These are phyloP conservation scores for Chelidonichthys spinosus DNA, from an alignment of 2,797 vertebrate species.

Conservation along the genomic window DNA sequence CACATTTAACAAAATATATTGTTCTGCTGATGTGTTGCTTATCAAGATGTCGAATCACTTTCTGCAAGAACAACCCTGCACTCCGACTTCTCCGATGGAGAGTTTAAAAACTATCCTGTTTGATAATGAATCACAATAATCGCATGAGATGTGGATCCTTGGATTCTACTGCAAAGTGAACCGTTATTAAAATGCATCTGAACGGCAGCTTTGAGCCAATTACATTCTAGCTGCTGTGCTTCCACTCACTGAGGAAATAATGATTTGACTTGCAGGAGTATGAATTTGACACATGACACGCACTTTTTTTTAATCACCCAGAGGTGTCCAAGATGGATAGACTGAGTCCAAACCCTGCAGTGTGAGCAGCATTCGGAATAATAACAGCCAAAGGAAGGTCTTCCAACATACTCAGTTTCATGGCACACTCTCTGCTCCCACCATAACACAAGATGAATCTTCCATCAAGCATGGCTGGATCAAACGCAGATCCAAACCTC, in stretches of 20 bases:
- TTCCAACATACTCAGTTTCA: constrained; percentile 23
- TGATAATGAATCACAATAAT: neutral
- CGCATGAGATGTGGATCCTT: neutral
- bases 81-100: neutral
- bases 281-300: constrained; percentile 40
- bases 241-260: constrained; percentile 18
- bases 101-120: constrained; percentile 2
- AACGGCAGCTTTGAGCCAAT: constrained; percentile 25
- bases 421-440: constrained; percentile 25
- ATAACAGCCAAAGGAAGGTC: constrained; percentile 19
- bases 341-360: constrained; percentile 28
- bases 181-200: constrained; percentile 6
- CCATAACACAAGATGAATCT: constrained; percentile 37
- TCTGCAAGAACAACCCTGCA: neutral
- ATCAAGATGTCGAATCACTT: neutral
- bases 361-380: constrained; percentile 17
- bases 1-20: neutral
- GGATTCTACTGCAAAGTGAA: neutral
- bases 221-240: constrained; percentile 10
- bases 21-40: neutral
- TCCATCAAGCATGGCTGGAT: constrained; percentile 33
- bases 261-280: constrained; percentile 22
- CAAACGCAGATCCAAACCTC: constrained; percentile 56
- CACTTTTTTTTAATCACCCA: constrained; percentile 21
- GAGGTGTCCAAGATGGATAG: neutral